Evolutionary conservation across 2,888 invertebrate genomes (phyloP).

Genomic region (Ophraella communa): DNA sequence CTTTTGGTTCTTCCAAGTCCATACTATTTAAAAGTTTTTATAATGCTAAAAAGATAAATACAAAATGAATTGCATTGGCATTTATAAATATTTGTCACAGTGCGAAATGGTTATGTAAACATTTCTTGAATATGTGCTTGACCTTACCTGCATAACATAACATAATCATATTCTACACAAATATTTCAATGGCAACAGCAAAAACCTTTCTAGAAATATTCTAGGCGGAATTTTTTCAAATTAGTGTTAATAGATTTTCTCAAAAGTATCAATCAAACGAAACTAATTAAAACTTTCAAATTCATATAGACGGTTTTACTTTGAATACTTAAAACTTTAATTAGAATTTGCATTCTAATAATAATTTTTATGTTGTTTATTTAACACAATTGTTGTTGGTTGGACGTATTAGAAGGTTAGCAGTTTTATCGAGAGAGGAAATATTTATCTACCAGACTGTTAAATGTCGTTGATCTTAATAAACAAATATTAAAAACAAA

Average conservation of each 20-base stretch:
- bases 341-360: too few relatives aligned
- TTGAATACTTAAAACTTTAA: too few relatives aligned
- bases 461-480: not conserved
- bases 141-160: too few relatives aligned
- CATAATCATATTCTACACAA: not conserved
- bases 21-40: too few relatives aligned
- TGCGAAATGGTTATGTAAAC: not conserved
- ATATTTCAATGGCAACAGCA: not conserved
- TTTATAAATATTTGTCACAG: not conserved
- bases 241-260: too few relatives aligned
- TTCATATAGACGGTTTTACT: too few relatives aligned
- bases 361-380: too few relatives aligned
- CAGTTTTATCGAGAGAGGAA: not conserved
- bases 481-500: not conserved
- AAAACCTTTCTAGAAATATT: not conserved
- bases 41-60: too few relatives aligned
- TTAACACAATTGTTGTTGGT: too few relatives aligned
- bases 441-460: not conserved
- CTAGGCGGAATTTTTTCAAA: not conserved
- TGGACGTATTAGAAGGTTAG: not conserved
- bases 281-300: too few relatives aligned
- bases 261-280: too few relatives aligned
- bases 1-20: too few relatives aligned
- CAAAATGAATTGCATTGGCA: not conserved
- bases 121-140: not conserved